Percentiles rank a stretch among this genome's conserved stretches.
Evolutionary conservation across 1,140 invertebrate species (phyloP).

Genomic region (Melitaea cinxia): DNA sequence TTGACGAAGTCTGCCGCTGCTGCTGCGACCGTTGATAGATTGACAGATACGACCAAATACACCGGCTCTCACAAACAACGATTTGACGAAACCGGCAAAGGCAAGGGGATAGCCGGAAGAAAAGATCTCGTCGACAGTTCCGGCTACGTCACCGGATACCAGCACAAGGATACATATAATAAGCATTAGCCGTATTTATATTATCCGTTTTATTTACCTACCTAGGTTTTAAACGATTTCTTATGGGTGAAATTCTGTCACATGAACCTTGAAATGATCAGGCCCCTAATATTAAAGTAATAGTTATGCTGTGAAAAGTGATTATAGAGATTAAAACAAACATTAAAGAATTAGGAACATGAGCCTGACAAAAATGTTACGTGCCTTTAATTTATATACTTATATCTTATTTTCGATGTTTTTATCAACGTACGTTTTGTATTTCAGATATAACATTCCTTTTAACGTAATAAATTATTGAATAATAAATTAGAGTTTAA

Average conservation of each 20-base stretch:
- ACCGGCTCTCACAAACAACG: constrained; percentile 95
- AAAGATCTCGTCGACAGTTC: constrained; percentile 89
- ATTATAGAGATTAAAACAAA: background rate
- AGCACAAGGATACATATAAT: constrained; percentile 90
- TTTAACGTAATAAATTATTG: constrained; percentile 24
- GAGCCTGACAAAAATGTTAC: constrained; percentile 9
- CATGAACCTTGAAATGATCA: constrained; percentile 14
- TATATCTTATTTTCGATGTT: constrained; percentile 10
- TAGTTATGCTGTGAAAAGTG: background rate
- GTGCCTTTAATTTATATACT: constrained; percentile 11
- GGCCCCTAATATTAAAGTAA: constrained; percentile 15
- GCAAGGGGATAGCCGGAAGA: constrained; percentile 93
- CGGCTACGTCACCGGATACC: constrained; percentile 95
- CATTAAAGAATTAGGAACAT: background rate
- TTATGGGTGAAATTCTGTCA: constrained; percentile 3
- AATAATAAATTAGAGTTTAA: constrained; percentile 26
- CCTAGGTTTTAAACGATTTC: constrained; percentile 2
- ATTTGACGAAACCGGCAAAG: constrained; percentile 93
- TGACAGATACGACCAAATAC: constrained; percentile 95
- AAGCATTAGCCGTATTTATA: constrained; percentile 75
- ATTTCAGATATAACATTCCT: constrained; percentile 28
- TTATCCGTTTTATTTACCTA: constrained; percentile 9
- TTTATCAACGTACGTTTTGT: constrained; percentile 2
- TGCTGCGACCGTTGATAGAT: constrained; percentile 89
- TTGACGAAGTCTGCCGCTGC: constrained; percentile 84